A percentile compares a stretch with the other conserved stretches of the same genome.
phyloP scores from a whole-genome alignment of 1,140 invertebrate genomes.

The Pogonomyrmex californicus region DNA sequence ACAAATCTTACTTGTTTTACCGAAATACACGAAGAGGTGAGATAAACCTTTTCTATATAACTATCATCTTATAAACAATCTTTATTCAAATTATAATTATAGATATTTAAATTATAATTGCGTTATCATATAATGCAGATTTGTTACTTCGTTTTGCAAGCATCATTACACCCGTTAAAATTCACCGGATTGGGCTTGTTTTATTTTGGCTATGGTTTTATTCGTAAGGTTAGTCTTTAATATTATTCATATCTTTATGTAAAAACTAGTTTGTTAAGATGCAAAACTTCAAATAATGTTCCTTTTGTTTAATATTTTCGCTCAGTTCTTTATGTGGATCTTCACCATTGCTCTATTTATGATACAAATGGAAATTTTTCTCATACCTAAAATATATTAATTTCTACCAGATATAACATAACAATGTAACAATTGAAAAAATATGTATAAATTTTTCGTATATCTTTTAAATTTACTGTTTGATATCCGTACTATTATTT shows the following conservation, averaged over 20 bases:
- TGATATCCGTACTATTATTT: not conserved
- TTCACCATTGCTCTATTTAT: not conserved
- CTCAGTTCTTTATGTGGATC: not conserved
- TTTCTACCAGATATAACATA: not conserved
- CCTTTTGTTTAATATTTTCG: not conserved
- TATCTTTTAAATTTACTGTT: too few species aligned
- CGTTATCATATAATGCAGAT: not conserved
- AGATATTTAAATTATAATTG: not conserved
- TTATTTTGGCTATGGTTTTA: slow-evolving; percentile 1
- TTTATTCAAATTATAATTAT: not conserved
- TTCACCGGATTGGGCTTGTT: not conserved
- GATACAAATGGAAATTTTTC: not conserved
- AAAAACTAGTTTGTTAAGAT: not conserved
- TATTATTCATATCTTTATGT: not conserved
- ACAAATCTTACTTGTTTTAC: not conserved
- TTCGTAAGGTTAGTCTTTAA: slow-evolving; percentile 5
- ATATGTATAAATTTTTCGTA: not conserved
- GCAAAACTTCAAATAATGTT: not conserved
- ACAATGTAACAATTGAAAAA: not conserved
- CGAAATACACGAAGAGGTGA: slow-evolving; percentile 1
- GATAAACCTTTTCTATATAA: not conserved
- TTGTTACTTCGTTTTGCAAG: not conserved
- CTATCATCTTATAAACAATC: not conserved
- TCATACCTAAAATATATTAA: too few species aligned
- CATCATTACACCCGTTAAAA: not conserved